Evolutionary conservation across 92 coral and sea anemone species (phyloP).

Genomic region (Porites divaricata): DNA sequence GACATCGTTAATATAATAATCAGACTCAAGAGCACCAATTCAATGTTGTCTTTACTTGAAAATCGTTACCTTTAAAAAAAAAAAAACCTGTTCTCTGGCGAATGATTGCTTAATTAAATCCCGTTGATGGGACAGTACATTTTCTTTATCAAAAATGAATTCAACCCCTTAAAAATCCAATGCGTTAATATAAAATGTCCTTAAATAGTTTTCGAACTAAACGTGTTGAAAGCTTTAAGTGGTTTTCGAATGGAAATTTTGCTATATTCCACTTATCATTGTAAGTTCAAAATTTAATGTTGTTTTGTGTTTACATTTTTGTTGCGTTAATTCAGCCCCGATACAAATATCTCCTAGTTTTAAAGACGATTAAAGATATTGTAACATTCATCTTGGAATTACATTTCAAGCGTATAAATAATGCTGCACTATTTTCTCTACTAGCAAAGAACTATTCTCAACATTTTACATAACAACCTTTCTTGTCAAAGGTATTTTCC

Average conservation of each 20-base stretch:
- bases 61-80: neutral
- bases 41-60: neutral
- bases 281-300: neutral
- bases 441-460: constrained; percentile 17
- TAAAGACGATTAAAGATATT: constrained; percentile 8
- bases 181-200: neutral
- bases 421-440: neutral
- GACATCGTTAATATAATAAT: neutral
- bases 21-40: neutral
- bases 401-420: neutral
- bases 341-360: neutral
- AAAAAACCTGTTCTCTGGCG: neutral
- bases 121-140: neutral
- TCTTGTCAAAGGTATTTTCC: constrained; percentile 11
- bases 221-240: neutral
- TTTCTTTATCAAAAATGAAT: neutral
- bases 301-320: neutral
- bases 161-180: neutral
- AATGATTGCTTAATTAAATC: constrained; percentile 18
- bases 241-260: neutral
- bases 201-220: neutral
- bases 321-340: neutral
- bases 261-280: neutral
- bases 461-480: constrained; percentile 24
- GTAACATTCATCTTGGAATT: neutral